Evolutionary conservation across 2,797 vertebrate genomes (phyloP).

Genomic region (Orestias chungarensis): DNA sequence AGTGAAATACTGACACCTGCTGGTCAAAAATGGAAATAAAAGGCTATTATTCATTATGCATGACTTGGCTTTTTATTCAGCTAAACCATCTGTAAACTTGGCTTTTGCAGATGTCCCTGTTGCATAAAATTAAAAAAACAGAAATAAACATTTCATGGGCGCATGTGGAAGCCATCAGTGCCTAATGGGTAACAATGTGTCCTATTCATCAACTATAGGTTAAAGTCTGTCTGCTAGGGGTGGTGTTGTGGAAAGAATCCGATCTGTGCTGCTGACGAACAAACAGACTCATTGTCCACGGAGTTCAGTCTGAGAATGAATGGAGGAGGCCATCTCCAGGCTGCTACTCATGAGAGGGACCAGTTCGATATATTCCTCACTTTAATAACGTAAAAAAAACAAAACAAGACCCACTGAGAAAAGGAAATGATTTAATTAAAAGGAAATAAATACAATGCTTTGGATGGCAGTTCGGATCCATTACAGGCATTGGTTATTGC

Average conservation of each 20-base stretch:
- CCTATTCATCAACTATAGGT: constrained; percentile 62
- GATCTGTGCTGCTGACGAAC: constrained; percentile 42
- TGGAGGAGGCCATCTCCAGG: constrained; percentile 34
- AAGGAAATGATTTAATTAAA: constrained; percentile 78
- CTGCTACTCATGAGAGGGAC: constrained; percentile 25
- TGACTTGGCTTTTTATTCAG: constrained; percentile 32
- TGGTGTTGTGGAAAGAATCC: constrained; percentile 60
- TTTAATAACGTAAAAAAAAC: constrained; percentile 8
- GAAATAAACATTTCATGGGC: neutral
- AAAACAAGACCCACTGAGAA: constrained; percentile 22
- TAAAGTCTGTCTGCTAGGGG: constrained; percentile 51
- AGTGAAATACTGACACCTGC: constrained; percentile 62
- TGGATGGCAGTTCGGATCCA: constrained; percentile 79
- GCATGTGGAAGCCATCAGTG: constrained; percentile 43
- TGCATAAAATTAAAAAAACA: constrained; percentile 34
- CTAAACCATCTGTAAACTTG: constrained; percentile 51
- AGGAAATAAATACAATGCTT: constrained; percentile 81
- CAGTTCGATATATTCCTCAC: neutral
- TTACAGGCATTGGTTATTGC: constrained; percentile 82
- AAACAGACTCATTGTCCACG: constrained; percentile 57
- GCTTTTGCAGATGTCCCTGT: constrained; percentile 60
- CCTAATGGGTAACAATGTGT: constrained; percentile 56
- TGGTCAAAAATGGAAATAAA: constrained; percentile 60
- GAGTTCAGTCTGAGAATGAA: constrained; percentile 40
- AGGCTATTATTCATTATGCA: constrained; percentile 43